Conservation (phyloP, 1,140 invertebrate genomes). For the Dufourea novaeangliae region DNA sequence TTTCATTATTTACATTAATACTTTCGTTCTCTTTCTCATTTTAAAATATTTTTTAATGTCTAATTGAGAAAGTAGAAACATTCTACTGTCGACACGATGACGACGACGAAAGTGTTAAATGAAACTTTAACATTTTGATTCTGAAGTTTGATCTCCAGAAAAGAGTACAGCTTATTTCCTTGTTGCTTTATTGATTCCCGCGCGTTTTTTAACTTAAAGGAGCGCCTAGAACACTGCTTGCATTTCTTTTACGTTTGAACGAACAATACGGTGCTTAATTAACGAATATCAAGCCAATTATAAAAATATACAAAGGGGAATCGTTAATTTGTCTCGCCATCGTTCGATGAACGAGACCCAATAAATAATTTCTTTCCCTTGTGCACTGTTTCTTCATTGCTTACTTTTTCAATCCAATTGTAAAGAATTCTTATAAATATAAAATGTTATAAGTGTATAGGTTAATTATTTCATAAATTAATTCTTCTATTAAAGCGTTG, state of each 20-base stretch:
- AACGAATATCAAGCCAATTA: slow-evolving; percentile 68
- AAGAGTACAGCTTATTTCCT: background rate
- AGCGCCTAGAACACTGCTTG: slow-evolving; percentile 12
- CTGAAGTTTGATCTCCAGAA: no score
- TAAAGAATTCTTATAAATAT: no score
- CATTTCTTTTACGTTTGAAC: slow-evolving; percentile 44
- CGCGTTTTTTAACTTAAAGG: slow-evolving; percentile 38
- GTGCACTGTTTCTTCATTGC: background rate
- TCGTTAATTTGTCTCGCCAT: slow-evolving; percentile 52
- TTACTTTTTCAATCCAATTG: background rate
- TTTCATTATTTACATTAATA: no score
- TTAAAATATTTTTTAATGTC: no score
- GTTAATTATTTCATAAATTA: no score
- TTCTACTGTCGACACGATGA: no score
- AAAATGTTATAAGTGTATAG: no score
- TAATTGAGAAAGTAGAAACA: no score
- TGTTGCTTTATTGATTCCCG: background rate
- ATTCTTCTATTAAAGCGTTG: no score
- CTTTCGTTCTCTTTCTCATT: no score
- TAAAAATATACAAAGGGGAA: slow-evolving; percentile 59
- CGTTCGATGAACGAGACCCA: background rate
- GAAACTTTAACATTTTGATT: no score
- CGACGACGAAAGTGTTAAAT: no score
- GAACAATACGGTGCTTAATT: slow-evolving; percentile 48
- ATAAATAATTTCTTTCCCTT: background rate